Percentiles rank a stretch among this genome's conserved stretches.
These are phyloP conservation scores for Tubiluchus corallicola DNA, from an alignment of 2,888 invertebrate species.

Conservation along the genomic window DNA sequence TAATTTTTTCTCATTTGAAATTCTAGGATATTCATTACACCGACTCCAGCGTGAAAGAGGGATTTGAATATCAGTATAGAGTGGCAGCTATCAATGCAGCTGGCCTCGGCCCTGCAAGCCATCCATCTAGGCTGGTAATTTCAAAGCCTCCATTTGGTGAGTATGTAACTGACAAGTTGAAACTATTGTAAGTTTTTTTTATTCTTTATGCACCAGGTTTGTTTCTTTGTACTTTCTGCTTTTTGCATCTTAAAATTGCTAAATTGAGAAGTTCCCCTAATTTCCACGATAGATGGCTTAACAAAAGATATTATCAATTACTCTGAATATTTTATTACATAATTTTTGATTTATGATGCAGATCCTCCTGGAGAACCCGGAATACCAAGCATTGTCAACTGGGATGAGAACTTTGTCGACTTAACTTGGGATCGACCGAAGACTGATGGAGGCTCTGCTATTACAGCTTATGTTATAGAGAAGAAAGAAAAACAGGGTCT, in stretches of 20 bases:
- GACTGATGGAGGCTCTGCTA: conserved; percentile 28
- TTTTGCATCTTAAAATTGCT: no score
- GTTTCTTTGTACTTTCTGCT: no score
- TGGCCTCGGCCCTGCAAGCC: conserved; percentile 23
- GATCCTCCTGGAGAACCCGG: conserved; percentile 29
- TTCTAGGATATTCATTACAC: conserved; percentile 14
- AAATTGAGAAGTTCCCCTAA: no score
- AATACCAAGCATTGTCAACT: conserved; percentile 24
- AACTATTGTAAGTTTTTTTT: conserved; percentile 4
- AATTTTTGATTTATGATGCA: no score
- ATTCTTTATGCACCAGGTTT: neutral
- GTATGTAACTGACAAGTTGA: conserved; percentile 3
- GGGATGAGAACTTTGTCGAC: conserved; percentile 30
- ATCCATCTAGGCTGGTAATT: conserved; percentile 20
- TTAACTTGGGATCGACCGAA: conserved; percentile 28
- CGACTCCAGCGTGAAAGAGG: conserved; percentile 27
- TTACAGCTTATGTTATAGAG: conserved; percentile 28
- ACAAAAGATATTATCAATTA: no score
- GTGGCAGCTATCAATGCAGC: conserved; percentile 26
- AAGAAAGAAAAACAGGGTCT: conserved; percentile 20
- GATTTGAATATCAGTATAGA: conserved; percentile 25
- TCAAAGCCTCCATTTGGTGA: conserved; percentile 22
- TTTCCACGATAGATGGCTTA: no score
- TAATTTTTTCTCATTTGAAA: neutral
- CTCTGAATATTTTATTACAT: no score